Evolutionary conservation across 2,797 vertebrate genomes (phyloP).

Genomic region (Erethizon dorsatum): DNA sequence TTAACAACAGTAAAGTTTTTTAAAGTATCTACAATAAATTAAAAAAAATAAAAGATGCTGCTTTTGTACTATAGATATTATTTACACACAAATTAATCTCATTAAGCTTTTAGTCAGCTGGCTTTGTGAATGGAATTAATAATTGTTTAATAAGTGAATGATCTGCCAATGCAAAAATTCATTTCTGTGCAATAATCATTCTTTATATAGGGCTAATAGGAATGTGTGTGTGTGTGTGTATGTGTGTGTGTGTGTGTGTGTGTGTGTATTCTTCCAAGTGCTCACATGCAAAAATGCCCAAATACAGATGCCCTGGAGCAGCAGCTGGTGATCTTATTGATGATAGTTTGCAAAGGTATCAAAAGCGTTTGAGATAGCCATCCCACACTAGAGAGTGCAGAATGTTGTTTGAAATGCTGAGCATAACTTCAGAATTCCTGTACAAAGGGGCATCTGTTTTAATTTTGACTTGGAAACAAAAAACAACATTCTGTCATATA

Average conservation of each 20-base stretch:
- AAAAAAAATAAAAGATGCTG: neutral
- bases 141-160: neutral
- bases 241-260: neutral
- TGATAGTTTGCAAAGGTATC: neutral
- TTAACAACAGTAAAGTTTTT: neutral
- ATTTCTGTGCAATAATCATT: neutral
- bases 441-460: neutral
- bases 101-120: neutral
- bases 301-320: no score
- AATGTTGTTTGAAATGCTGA: neutral
- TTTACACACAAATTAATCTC: neutral
- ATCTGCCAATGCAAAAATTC: neutral
- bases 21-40: neutral
- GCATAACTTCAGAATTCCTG: neutral
- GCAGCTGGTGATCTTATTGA: neutral
- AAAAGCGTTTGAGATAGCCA: neutral
- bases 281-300: neutral
- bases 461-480: neutral
- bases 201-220: neutral
- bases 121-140: neutral
- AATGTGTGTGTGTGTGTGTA: neutral
- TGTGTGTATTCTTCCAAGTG: neutral
- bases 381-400: neutral
- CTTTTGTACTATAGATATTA: constrained; percentile 1
- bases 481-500: neutral